Evolutionary conservation across 2,113 vertebrate genomes (phyloP), one percentile per base, ranked within the genome.

Genomic region (Grus americana): DNA sequence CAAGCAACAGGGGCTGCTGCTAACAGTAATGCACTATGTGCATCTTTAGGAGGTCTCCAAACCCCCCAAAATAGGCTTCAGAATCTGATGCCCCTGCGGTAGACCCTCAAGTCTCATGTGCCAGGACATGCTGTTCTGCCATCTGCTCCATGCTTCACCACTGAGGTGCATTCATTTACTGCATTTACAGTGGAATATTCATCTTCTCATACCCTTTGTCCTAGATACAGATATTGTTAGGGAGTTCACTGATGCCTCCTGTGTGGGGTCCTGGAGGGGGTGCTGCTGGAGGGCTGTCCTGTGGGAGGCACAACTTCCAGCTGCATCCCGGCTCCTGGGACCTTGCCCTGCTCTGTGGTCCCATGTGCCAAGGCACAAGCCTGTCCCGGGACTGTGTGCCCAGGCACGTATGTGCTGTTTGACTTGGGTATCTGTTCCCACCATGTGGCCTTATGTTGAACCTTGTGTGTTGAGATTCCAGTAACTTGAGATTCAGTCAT

Each of bases 321-420:
- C 49, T 38, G 15, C 29, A 32, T 61, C 27, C n/a, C 36, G 13
- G 7, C 49, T 68, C 9, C 34, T 32, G 42, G 24, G 30, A 44
- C 59, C 47, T 73, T 78, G n/a, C 7, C 4, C 40, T 46, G 12
- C 42, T 47, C 17, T 27, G 21, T 62, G 38, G 49, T 67, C 12
- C 32, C 29, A 4, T 27, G 32, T 59, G 36, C 29, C 7, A 12
- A 65, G 78, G 70, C 40, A 73, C 4, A 10, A 59, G 8, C 46
- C 14, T 58, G 38, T 42, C 3, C 4, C 1, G 1, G 22, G n/a
- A 24, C 62, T 29, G 2, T 2, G 15, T 71, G 38, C 49, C 26
- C 9, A 14, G 19, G 17, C 24, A 38, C 2, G 0, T 54, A 19
- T 29, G 11, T 75, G 20, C 62, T 32, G 2, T 38, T 38, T 38